A percentile compares a stretch with the other conserved stretches of the same genome.
Evolutionary conservation across 2,888 invertebrate species (phyloP).

Genomic region (Tetragonula carbonaria): DNA sequence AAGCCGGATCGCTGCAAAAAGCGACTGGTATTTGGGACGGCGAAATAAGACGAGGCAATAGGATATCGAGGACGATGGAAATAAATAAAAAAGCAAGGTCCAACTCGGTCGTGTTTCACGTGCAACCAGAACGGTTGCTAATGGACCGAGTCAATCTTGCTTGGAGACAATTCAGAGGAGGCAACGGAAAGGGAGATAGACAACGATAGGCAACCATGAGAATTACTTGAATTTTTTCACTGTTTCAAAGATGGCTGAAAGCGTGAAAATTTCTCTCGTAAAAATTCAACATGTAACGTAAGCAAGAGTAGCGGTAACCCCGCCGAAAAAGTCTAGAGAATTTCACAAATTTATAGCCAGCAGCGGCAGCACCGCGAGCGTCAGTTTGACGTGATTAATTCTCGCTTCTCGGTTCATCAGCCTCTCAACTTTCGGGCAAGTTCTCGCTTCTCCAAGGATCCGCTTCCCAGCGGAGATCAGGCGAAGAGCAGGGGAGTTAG

Average conservation of each 20-base stretch:
- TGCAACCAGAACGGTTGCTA: constrained; percentile 53
- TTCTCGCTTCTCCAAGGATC: constrained; percentile 68
- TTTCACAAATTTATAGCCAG: constrained; percentile 34
- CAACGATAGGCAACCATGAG: constrained; percentile 61
- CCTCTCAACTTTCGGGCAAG: constrained; percentile 65
- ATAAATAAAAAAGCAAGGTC: constrained; percentile 64
- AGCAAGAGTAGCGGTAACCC: neutral
- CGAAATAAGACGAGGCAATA: constrained; percentile 45
- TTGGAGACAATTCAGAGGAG: constrained; percentile 43
- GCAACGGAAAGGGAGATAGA: constrained; percentile 49
- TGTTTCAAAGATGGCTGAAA: neutral
- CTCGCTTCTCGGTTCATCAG: constrained; percentile 69
- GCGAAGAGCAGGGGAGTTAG: constrained; percentile 69
- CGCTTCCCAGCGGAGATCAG: constrained; percentile 63
- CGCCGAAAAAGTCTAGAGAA: neutral
- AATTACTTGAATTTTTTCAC: constrained; percentile 44
- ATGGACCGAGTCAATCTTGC: constrained; percentile 69
- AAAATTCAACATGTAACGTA: neutral
- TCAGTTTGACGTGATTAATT: constrained; percentile 72
- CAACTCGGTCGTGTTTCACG: constrained; percentile 48
- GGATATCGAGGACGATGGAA: constrained; percentile 41
- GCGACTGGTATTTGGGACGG: constrained; percentile 29
- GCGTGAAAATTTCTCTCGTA: neutral
- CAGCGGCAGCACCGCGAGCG: constrained; percentile 27
- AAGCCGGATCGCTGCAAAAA: constrained; percentile 52